Conservation (phyloP, 2,888 invertebrate species). For the Trilocha varians region DNA sequence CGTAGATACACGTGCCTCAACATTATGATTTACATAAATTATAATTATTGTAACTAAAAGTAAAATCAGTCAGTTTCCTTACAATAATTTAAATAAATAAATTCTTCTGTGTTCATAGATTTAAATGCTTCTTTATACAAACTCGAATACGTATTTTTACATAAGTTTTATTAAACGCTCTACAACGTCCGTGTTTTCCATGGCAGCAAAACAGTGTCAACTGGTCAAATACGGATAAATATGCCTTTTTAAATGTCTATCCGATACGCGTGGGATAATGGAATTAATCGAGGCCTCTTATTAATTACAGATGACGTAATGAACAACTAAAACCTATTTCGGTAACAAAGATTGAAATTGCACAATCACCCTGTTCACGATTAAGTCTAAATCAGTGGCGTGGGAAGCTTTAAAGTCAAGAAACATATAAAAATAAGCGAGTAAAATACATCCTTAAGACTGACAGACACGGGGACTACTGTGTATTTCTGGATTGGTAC, state of each 20-base stretch:
- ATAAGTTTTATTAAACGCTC: no score
- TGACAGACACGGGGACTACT: constrained; percentile 36
- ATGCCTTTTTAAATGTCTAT: not conserved
- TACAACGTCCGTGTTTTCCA: not conserved
- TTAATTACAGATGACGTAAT: not conserved
- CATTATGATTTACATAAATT: no score
- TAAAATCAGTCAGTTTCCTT: no score
- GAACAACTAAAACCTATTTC: not conserved
- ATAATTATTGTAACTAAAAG: no score
- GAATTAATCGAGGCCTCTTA: not conserved
- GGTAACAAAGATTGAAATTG: not conserved
- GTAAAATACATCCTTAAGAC: not conserved
- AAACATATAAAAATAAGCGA: not conserved
- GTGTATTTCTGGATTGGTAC: constrained; percentile 70
- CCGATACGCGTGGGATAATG: not conserved
- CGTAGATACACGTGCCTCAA: no score
- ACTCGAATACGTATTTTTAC: no score
- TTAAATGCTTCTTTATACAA: no score
- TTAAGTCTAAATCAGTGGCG: not conserved
- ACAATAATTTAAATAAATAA: no score
- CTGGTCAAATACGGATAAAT: not conserved
- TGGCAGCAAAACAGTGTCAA: no score
- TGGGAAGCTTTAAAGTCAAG: not conserved
- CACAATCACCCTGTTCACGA: not conserved
- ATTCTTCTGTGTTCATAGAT: no score